Base-by-base conservation (phyloP, 2,113 vertebrate genomes). In the Ceyx melanurus region DNA sequence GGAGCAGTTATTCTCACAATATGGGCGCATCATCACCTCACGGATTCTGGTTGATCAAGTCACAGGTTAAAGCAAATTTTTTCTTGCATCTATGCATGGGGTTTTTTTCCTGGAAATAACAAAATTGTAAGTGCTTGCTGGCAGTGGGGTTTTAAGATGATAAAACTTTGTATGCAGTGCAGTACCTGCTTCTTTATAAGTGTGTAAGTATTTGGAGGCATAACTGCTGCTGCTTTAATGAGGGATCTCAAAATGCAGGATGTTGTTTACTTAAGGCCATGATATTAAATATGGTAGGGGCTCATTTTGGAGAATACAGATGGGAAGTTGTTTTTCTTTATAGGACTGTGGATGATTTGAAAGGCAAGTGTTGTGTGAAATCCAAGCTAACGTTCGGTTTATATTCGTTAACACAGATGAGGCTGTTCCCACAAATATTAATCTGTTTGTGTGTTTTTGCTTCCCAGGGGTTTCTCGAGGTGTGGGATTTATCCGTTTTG, bases 41-140 rank as follows among this genome's bases (percentile, higher is more conserved):
- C 98, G 99, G 94, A 99, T 99, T 98, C 98, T 99, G 94, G 99
- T 99, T 95, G 99, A 99, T 98, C 99, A 99, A 98, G 99, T 99
- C 98, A 99, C 99, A 99, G 99, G 99, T 99, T 96, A 90, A 96
- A 90, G 92, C n/a, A 86, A 31, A 67, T n/a, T 46, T 91, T 93
- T 79, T 35, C 50, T 83, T 33, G 7, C 37, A 60, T 87, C 23
- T 0, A 0, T 43, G 79, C 46, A 33, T 58, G 51, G 37, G 37
- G 37, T 37, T 37, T 37, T 21, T 56, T 91, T 79, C 87, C 45
- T 78, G 68, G 42, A 78, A 67, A 22, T 17, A 7, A 31, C 25
- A 31, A 33, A 79, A 65, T 14, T 35, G 11, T 10, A 23, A 28
- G 9, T 2, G 2, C 19, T 42, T 65, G 33, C n/a, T 65, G 42